Evolutionary conservation across 1,140 invertebrate species (phyloP).

Genomic region (Magallana gigas): DNA sequence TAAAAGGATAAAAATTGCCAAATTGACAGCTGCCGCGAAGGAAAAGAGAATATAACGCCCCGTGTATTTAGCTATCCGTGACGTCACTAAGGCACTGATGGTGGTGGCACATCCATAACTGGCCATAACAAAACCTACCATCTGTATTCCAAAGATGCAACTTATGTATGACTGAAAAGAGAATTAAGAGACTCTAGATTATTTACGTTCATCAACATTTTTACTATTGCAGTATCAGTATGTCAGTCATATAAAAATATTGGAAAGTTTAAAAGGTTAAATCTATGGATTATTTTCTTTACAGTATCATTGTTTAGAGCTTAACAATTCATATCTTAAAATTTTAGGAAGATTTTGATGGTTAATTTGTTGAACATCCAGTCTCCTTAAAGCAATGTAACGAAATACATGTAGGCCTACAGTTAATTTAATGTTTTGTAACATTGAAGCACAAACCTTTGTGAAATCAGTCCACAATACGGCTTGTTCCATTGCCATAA

Average conservation of each 20-base stretch:
- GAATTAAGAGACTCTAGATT: conserved; percentile 8
- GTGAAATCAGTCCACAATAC: conserved; percentile 67
- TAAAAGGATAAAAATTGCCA: conserved; percentile 15
- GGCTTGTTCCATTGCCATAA: conserved; percentile 68
- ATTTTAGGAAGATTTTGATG: too few species aligned
- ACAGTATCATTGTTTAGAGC: too few species aligned
- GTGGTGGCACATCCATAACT: conserved; percentile 95
- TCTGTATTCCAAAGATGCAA: conserved; percentile 92
- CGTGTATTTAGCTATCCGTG: conserved; percentile 93
- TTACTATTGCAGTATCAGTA: too few species aligned
- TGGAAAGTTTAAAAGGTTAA: too few species aligned
- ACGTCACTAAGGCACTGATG: conserved; percentile 92
- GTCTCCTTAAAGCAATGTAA: too few species aligned
- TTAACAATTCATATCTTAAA: too few species aligned
- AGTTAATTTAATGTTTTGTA: background rate
- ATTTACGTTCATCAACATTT: background rate
- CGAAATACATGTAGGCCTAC: too few species aligned
- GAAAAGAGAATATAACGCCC: conserved; percentile 82
- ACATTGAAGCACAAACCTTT: conserved; percentile 53
- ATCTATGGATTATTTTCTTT: too few species aligned
- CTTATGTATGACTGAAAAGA: conserved; percentile 91
- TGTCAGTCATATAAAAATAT: too few species aligned
- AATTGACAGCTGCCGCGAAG: background rate
- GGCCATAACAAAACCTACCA: conserved; percentile 97
- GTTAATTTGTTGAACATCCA: too few species aligned